phyloP scores from a whole-genome alignment of 2,797 vertebrate genomes.

The Anguilla megastoma region DNA sequence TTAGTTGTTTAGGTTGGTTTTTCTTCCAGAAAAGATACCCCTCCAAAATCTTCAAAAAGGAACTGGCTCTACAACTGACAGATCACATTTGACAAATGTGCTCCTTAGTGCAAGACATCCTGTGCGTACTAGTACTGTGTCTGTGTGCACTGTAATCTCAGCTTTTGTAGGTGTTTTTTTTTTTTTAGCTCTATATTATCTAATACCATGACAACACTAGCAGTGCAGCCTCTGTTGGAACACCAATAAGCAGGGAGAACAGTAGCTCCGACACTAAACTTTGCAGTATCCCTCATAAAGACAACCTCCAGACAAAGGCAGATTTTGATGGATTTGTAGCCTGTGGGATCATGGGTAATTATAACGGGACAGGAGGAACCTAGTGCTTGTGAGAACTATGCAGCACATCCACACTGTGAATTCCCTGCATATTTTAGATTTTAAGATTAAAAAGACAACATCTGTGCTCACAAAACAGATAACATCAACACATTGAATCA shows the following conservation, averaged over 20 bases:
- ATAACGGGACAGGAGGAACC: not conserved
- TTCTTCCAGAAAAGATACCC: not conserved
- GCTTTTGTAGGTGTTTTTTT: not conserved
- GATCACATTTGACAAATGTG: not conserved
- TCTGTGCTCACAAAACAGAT: not conserved
- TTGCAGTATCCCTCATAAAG: not conserved
- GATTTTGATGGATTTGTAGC: not conserved
- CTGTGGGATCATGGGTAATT: not conserved
- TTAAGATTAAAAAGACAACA: too few relatives aligned
- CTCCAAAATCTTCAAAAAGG: not conserved
- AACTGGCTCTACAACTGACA: not conserved
- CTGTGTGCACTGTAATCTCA: not conserved
- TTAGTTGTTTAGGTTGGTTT: not conserved
- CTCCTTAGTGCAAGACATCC: not conserved
- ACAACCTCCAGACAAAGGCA: not conserved
- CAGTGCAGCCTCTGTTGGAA: not conserved
- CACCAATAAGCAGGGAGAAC: not conserved
- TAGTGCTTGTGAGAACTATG: not conserved
- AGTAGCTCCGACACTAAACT: not conserved
- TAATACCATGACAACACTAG: not conserved
- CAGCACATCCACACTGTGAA: too few relatives aligned
- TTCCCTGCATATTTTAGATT: too few relatives aligned
- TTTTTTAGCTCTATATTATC: not conserved
- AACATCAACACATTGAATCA: not conserved
- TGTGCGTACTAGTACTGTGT: not conserved